These are phyloP conservation scores for Pediacus dermestoides DNA, from an alignment of 2,888 invertebrate genomes.

Conservation along the genomic window DNA sequence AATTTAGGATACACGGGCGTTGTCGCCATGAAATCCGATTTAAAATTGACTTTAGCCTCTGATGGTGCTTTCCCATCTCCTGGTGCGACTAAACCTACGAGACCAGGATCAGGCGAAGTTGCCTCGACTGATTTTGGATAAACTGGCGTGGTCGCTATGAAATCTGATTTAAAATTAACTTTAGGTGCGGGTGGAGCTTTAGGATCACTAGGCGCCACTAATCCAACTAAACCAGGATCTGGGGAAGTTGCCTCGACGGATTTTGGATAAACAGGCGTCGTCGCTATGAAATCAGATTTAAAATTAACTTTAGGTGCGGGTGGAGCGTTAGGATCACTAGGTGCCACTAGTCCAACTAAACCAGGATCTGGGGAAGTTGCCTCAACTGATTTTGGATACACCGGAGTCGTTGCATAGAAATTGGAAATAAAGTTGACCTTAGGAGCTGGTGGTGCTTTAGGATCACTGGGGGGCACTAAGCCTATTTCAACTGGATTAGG, in stretches of 20 bases:
- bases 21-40: slow-evolving; percentile 34
- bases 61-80: too few species aligned
- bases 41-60: slow-evolving; percentile 25
- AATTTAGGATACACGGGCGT: slow-evolving; percentile 36
- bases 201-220: slow-evolving; percentile 28
- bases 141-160: slow-evolving; percentile 35
- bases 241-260: slow-evolving; percentile 22
- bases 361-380: slow-evolving; percentile 30
- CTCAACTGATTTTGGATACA: slow-evolving; percentile 37
- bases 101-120: slow-evolving; percentile 29
- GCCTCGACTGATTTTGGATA: slow-evolving; percentile 37
- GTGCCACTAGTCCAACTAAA: slow-evolving; percentile 32
- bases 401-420: slow-evolving; percentile 36
- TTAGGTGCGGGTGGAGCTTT: slow-evolving; percentile 8
- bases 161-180: slow-evolving; percentile 32
- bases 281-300: slow-evolving; percentile 33
- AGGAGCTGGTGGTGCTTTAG: slow-evolving; percentile 8
- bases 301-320: slow-evolving; percentile 25
- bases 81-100: slow-evolving; percentile 28
- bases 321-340: too few species aligned
- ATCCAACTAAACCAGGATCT: slow-evolving; percentile 24
- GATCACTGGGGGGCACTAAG: slow-evolving; percentile 28
- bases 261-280: slow-evolving; percentile 33
- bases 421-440: slow-evolving; percentile 31
- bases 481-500: slow-evolving; percentile 26